phyloP scores from a whole-genome alignment of 2,113 vertebrate genomes.

The Halichoeres trimaculatus region DNA sequence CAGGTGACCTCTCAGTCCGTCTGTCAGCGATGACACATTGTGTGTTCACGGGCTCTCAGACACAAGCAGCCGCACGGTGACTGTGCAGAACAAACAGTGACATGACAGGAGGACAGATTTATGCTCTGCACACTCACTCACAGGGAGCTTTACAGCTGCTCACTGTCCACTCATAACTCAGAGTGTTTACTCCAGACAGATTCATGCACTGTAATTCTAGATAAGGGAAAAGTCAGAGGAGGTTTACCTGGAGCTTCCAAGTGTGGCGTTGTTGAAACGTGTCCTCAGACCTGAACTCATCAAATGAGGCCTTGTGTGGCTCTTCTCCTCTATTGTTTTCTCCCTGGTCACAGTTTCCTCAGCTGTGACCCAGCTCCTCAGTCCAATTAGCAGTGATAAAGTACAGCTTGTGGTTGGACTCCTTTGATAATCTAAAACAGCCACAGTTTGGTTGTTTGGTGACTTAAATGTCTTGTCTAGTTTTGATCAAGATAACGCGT shows the following conservation, averaged over 20 bases:
- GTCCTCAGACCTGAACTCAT: background rate
- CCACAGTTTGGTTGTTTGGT: too few species aligned
- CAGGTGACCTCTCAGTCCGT: background rate
- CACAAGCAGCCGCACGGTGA: background rate
- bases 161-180: slow-evolving; percentile 4
- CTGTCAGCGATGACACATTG: slow-evolving; percentile 39
- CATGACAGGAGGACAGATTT: slow-evolving; percentile 14
- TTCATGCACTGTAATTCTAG: background rate
- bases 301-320: background rate
- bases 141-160: background rate
- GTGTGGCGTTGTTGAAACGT: background rate
- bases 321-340: background rate
- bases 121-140: background rate
- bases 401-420: too few species aligned
- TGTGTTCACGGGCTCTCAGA: slow-evolving; percentile 24
- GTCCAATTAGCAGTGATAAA: too few species aligned
- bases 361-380: too few species aligned
- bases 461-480: too few species aligned
- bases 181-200: background rate
- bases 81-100: slow-evolving; percentile 7
- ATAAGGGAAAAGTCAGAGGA: background rate
- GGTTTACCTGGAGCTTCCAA: background rate
- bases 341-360: background rate
- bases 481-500: too few species aligned
- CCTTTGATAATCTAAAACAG: too few species aligned